A percentile compares a stretch with the other conserved stretches of the same genome.
phyloP scores from a whole-genome alignment of 2,888 invertebrate genomes.

The Sminthurinus aureus region DNA sequence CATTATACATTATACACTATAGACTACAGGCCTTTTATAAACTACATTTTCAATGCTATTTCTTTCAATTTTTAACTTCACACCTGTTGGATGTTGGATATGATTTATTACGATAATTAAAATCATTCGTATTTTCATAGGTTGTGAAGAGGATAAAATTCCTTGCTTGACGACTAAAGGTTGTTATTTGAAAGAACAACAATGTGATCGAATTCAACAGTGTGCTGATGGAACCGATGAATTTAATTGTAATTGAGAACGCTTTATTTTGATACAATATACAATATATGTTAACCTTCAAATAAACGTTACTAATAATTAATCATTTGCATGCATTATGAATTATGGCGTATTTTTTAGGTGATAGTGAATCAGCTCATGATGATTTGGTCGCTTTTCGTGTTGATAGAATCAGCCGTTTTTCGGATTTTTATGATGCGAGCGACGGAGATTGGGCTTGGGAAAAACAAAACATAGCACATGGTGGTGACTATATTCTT shows the following conservation, averaged over 20 bases:
- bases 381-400: slow-evolving; percentile 60
- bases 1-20: too few species aligned
- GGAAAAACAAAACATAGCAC: slow-evolving; percentile 62
- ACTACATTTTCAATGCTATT: too few species aligned
- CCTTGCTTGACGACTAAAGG: slow-evolving; percentile 63
- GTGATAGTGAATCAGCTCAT: slow-evolving; percentile 37
- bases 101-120: too few species aligned
- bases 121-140: too few species aligned
- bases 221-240: slow-evolving; percentile 65
- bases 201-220: slow-evolving; percentile 65
- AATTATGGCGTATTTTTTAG: neutral
- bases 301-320: neutral
- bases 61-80: too few species aligned
- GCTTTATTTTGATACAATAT: slow-evolving; percentile 2
- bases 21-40: too few species aligned
- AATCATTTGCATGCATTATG: neutral
- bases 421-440: slow-evolving; percentile 63
- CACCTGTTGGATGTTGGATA: too few species aligned
- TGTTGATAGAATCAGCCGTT: slow-evolving; percentile 60
- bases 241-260: slow-evolving; percentile 62
- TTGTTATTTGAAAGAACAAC: slow-evolving; percentile 63
- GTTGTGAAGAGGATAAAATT: slow-evolving; percentile 41
- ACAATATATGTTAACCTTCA: neutral
- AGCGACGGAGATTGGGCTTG: slow-evolving; percentile 64
- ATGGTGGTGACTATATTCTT: slow-evolving; percentile 64